Evolutionary conservation across 2,888 invertebrate species (phyloP).

Genomic region (Temnothorax unifasciatus): DNA sequence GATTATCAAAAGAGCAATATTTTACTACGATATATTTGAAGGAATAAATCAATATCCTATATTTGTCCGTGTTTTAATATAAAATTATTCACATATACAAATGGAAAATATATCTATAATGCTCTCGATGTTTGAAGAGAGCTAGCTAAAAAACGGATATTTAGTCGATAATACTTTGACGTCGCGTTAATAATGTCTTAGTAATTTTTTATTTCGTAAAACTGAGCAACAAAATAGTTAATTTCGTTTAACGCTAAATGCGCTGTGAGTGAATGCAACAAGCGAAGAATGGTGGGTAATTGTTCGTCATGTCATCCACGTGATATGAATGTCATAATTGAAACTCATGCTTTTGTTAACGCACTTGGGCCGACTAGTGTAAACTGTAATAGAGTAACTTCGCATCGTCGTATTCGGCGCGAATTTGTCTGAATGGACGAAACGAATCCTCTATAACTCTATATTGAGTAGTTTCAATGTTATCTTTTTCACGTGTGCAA

Average conservation of each 20-base stretch:
- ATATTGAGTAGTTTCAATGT: conserved; percentile 5
- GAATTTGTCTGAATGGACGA: background rate
- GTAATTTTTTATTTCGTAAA: background rate
- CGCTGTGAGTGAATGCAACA: background rate
- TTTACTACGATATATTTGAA: background rate
- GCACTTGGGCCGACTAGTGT: background rate
- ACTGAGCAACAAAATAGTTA: background rate
- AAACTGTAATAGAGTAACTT: conserved; percentile 26
- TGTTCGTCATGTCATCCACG: background rate
- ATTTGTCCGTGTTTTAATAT: background rate
- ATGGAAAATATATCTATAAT: background rate
- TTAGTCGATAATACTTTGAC: background rate
- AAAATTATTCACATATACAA: background rate
- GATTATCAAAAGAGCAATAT: background rate
- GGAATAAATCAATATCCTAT: background rate
- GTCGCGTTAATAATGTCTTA: background rate
- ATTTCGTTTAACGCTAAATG: background rate
- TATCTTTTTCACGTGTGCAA: background rate
- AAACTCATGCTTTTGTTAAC: conserved; percentile 3
- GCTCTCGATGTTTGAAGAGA: background rate
- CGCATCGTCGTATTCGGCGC: background rate
- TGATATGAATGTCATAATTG: background rate
- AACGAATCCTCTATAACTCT: conserved; percentile 9
- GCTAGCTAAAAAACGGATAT: background rate
- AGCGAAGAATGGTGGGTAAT: background rate